These are phyloP conservation scores for Stegostoma tigrinum DNA, from an alignment of 2,113 vertebrate genomes.

Conservation along the genomic window DNA sequence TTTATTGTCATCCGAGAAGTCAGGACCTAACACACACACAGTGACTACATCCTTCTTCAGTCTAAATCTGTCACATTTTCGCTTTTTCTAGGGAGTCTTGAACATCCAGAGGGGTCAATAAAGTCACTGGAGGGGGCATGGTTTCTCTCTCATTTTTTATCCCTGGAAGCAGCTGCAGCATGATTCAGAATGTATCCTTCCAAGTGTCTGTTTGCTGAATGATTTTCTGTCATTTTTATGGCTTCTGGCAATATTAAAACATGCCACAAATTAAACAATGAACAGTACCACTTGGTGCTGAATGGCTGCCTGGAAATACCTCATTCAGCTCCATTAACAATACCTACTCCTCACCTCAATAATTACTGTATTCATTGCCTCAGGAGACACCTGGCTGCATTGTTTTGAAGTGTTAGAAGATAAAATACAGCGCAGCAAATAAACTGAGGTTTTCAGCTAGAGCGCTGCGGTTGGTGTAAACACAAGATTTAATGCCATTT, in stretches of 20 bases:
- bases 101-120: not conserved
- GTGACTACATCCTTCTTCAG: not conserved
- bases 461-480: not conserved
- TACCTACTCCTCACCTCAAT: not conserved
- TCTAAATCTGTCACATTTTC: not conserved
- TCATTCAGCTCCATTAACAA: not conserved
- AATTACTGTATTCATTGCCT: not conserved
- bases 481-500: not conserved
- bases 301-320: not conserved
- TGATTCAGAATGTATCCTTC: slow-evolving; percentile 8
- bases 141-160: not conserved
- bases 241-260: slow-evolving; percentile 11
- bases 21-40: not conserved
- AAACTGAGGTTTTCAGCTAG: not conserved
- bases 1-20: not conserved
- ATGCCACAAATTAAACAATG: slow-evolving; percentile 21
- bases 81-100: not conserved
- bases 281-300: slow-evolving; percentile 8
- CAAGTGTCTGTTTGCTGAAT: not conserved
- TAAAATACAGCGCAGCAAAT: not conserved
- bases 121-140: not conserved
- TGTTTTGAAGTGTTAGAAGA: not conserved
- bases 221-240: slow-evolving; percentile 25
- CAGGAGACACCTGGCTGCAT: not conserved
- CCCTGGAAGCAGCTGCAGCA: not conserved